Evolutionary conservation across 2,113 vertebrate species (phyloP).

Genomic region (Urocynchramus pylzowi): DNA sequence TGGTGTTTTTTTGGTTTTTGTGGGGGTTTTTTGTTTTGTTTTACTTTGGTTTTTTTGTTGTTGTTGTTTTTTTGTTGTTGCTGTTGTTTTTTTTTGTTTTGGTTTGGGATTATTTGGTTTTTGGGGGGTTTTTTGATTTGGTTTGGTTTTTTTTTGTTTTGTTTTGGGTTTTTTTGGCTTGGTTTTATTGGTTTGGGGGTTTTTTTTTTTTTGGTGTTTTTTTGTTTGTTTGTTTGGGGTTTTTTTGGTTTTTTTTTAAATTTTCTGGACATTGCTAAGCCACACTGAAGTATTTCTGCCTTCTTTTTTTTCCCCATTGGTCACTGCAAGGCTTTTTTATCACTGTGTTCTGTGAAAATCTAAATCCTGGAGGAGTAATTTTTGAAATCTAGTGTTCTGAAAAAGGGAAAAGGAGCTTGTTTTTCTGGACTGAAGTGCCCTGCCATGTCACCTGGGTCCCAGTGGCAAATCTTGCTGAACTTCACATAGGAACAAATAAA

Average conservation of each 20-base stretch:
- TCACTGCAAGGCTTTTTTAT: not conserved
- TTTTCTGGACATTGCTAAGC: not conserved
- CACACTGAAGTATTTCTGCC: not conserved
- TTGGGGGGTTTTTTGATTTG: too few relatives aligned
- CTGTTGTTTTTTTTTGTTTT: too few relatives aligned
- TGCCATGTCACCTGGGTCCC: not conserved
- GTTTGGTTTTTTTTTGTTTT: too few relatives aligned
- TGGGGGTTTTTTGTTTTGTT: too few relatives aligned
- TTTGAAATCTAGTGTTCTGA: not conserved
- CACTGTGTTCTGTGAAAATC: not conserved
- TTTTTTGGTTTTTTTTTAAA: not conserved
- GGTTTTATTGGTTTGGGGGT: too few relatives aligned
- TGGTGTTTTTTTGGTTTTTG: too few relatives aligned
- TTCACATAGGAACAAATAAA: not conserved
- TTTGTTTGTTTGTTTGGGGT: too few relatives aligned
- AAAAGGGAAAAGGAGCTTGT: not conserved
- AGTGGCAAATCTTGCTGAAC: not conserved
- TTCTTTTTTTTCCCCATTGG: accelerated
- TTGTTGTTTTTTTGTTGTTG: too few relatives aligned
- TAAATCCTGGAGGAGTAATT: not conserved
- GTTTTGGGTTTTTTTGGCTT: too few relatives aligned
- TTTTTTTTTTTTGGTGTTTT: too few relatives aligned
- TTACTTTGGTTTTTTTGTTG: too few relatives aligned
- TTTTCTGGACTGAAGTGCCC: not conserved
- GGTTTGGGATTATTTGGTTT: too few relatives aligned